phyloP scores from a whole-genome alignment of 2,797 vertebrate genomes.

The Enteromius thamalakanensis region DNA sequence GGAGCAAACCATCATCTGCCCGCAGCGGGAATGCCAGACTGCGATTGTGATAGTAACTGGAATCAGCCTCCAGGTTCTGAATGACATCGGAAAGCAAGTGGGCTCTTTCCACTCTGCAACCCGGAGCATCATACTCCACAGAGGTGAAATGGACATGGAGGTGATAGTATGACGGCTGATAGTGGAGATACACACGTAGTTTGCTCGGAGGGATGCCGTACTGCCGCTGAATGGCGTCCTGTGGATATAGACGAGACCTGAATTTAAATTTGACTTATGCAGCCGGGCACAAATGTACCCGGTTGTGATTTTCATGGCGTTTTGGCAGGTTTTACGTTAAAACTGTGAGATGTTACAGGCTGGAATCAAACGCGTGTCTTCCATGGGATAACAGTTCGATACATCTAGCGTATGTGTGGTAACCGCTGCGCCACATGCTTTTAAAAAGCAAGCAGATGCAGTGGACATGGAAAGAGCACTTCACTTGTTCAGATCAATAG shows the following conservation, averaged over 20 bases:
- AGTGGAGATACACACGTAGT: slow-evolving; percentile 89
- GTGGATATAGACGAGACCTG: not conserved
- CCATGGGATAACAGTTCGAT: not conserved
- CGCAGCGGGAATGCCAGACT: slow-evolving; percentile 83
- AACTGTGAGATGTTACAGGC: not conserved
- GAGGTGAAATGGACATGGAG: slow-evolving; percentile 92
- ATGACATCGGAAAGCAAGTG: slow-evolving; percentile 90
- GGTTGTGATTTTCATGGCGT: not conserved
- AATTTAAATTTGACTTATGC: not conserved
- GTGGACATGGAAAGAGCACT: too few species aligned
- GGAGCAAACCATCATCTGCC: slow-evolving; percentile 80
- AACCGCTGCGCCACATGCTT: not conserved
- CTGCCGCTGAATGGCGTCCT: slow-evolving; percentile 82
- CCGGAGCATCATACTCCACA: slow-evolving; percentile 86
- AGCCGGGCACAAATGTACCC: not conserved
- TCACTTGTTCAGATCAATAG: not conserved
- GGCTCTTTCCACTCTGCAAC: slow-evolving; percentile 85
- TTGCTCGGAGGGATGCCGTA: slow-evolving; percentile 75
- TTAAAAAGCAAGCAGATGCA: not conserved
- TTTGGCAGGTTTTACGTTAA: not conserved
- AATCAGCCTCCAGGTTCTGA: slow-evolving; percentile 82
- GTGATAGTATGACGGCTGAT: slow-evolving; percentile 96
- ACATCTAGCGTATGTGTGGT: too few species aligned
- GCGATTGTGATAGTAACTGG: slow-evolving; percentile 78
- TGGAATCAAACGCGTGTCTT: not conserved